Evolutionary conservation across 1,140 invertebrate genomes (phyloP).

Genomic region (Papilio xuthus): DNA sequence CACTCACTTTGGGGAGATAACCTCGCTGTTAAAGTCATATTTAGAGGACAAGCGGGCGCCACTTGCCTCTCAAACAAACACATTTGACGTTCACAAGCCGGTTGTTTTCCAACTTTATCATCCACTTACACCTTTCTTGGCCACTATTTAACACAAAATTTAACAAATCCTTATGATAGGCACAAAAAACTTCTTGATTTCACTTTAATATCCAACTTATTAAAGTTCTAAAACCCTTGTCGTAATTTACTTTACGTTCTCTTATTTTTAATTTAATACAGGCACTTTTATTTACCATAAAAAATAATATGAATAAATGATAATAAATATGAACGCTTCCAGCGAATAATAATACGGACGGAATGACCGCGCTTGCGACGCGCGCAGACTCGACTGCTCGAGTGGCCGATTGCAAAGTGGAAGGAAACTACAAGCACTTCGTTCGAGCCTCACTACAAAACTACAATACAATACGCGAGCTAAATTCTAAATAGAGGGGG

Average conservation of each 20-base stretch:
- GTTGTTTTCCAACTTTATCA: slow-evolving; percentile 49
- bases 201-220: neutral
- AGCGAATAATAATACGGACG: neutral
- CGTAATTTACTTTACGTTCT: neutral
- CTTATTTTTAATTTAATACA: neutral
- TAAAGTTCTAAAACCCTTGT: neutral
- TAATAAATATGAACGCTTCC: no score
- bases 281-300: neutral
- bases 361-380: neutral
- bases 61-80: slow-evolving; percentile 65
- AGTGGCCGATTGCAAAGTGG: neutral
- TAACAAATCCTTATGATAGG: slow-evolving; percentile 29
- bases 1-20: slow-evolving; percentile 70
- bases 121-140: slow-evolving; percentile 54
- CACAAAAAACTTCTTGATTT: slow-evolving; percentile 19
- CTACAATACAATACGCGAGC: neutral
- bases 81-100: slow-evolving; percentile 63
- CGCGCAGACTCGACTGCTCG: neutral
- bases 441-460: neutral
- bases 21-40: slow-evolving; percentile 72
- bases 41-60: slow-evolving; percentile 58
- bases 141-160: slow-evolving; percentile 52
- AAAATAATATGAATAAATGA: neutral
- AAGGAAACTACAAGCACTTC: no score
- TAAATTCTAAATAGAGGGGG: neutral